Base-by-base conservation (phyloP, 1,140 invertebrate genomes). In the Pogonus chalceus region DNA sequence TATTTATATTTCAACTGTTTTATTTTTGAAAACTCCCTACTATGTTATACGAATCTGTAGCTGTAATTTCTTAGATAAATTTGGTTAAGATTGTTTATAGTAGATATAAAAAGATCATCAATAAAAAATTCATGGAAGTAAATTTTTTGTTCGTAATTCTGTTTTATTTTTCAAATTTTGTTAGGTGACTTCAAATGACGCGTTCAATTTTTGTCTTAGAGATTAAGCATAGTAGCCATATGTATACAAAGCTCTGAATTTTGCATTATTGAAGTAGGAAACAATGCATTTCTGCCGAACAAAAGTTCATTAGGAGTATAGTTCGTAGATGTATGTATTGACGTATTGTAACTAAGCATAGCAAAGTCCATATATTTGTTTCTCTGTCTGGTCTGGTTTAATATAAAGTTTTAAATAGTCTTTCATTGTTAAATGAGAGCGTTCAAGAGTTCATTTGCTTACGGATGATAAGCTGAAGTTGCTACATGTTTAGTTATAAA, bases 321-420 rank as follows among this genome's bases (percentile, higher is more conserved):
- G 9, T 63, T 59, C 0, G 69, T 76, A 0, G 62, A 51, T 50
- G 54, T 59, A 52, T 77, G 66, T 43, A 63, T 55, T 14, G 50
- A 57, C 16, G 64, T 64, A 59, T 70, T 72, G 55, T 71, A 72
- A 23, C 56, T 57, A 53, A 67, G 71, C 64, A 68, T 69, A 0
- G 69, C 67, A 18, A 64, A 61, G 43, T 51, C 18, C 18, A 71
- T 50, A 49, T 16, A 59, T 35, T 64, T 55, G 53, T 69, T 63
- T 64, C 51, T 69, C 53, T 16, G 3, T 54, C 47, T 61, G 51
- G 18, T 62, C 24, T 14, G 51, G 18, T 18, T 62, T 52, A 18
- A 61, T 61, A 48, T 59, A 70, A 55, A 62, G 58, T 60, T 62
- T 63, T 35, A 70, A 53, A 55, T 66, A 66, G 20, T 67, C 60